phyloP scores from a whole-genome alignment of 2,797 vertebrate species.

The Lacerta bilineata region DNA sequence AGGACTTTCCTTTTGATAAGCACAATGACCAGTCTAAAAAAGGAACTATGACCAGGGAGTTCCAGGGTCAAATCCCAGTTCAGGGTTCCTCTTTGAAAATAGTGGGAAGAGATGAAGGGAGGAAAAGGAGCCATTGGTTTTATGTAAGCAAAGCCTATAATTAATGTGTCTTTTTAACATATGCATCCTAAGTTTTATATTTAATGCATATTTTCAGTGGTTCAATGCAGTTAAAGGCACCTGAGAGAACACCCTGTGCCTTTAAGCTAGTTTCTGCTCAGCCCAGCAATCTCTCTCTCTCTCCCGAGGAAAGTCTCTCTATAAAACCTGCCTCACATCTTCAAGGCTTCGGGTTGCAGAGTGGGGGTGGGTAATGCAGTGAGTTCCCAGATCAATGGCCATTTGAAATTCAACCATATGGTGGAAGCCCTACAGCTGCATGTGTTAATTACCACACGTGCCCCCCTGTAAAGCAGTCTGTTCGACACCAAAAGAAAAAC shows the following conservation, averaged over 20 bases:
- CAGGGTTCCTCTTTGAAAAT: not conserved
- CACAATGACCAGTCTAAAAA: too few species aligned
- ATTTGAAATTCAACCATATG: constrained; percentile 84
- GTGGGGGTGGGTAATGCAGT: constrained; percentile 59
- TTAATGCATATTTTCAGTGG: constrained; percentile 17
- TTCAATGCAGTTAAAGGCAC: constrained; percentile 7
- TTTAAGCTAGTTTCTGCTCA: constrained; percentile 55
- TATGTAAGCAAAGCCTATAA: constrained; percentile 5
- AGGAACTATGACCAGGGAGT: too few species aligned
- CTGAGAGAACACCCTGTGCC: constrained; percentile 14
- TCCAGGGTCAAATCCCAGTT: too few species aligned
- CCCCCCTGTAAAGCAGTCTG: constrained; percentile 80
- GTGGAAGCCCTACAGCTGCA: constrained; percentile 78
- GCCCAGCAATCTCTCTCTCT: constrained; percentile 42
- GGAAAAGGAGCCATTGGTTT: not conserved
- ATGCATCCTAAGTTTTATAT: not conserved
- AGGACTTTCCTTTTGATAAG: not conserved
- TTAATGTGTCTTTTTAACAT: constrained; percentile 8
- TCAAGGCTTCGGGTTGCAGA: constrained; percentile 59
- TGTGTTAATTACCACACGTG: constrained; percentile 84
- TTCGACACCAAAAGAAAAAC: constrained; percentile 81
- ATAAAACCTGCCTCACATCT: constrained; percentile 67
- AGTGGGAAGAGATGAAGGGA: not conserved
- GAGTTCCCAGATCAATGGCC: constrained; percentile 78
- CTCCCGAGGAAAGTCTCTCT: constrained; percentile 56